Evolutionary conservation across 2,797 vertebrate species (phyloP).

Genomic region (Forpus xanthops): DNA sequence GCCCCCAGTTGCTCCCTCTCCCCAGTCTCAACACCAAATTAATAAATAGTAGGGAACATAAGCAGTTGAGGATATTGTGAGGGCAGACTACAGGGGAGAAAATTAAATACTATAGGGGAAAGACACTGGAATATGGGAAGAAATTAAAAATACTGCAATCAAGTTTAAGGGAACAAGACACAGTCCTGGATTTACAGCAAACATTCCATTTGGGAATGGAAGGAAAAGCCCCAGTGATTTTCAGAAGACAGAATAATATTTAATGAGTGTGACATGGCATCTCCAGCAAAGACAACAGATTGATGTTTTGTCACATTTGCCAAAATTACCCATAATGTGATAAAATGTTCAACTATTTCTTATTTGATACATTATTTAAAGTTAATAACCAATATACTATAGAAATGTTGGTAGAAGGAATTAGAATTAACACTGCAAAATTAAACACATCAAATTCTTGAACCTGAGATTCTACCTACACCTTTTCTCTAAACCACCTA

Average conservation of each 20-base stretch:
- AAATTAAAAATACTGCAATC: neutral
- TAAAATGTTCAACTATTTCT: neutral
- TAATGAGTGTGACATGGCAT: neutral
- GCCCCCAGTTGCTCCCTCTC: fast-evolving
- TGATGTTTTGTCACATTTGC: neutral
- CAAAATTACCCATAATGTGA: neutral
- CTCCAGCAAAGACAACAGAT: neutral
- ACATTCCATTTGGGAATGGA: neutral
- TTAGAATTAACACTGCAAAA: neutral
- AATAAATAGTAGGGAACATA: neutral
- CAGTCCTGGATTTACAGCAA: neutral
- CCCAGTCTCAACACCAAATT: neutral
- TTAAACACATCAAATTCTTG: neutral
- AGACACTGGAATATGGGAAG: neutral
- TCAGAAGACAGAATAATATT: neutral
- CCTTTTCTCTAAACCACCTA: neutral
- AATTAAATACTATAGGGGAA: neutral
- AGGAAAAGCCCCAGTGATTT: neutral
- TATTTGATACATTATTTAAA: neutral
- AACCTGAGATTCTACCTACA: neutral
- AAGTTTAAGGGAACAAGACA: neutral
- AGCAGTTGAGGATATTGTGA: neutral
- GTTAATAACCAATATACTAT: neutral
- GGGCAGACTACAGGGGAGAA: neutral
- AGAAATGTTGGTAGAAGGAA: neutral